These are phyloP conservation scores for Nemotelus pantherinus DNA, from an alignment of 2,888 invertebrate genomes.

Conservation along the genomic window DNA sequence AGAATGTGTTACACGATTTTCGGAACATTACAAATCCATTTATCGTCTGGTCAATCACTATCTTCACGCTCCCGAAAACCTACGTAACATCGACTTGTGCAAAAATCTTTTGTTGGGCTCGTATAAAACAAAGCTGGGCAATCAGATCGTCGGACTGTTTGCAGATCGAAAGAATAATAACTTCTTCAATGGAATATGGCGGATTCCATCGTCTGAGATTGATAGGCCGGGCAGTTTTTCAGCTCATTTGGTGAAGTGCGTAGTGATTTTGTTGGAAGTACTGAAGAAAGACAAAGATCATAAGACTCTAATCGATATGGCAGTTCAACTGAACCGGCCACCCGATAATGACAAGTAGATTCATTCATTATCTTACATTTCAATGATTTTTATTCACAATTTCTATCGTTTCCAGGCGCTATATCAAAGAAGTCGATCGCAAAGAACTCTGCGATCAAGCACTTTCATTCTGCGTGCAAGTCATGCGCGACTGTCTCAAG, in stretches of 20 bases:
- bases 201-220: conserved; percentile 88
- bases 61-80: conserved; percentile 74
- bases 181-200: conserved; percentile 94
- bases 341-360: conserved; percentile 88
- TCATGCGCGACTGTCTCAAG: conserved; percentile 72
- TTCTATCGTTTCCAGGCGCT: conserved; percentile 69
- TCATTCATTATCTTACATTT: too few species aligned
- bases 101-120: conserved; percentile 76
- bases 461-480: conserved; percentile 76
- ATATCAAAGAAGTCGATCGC: conserved; percentile 85
- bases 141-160: conserved; percentile 83
- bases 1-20: conserved; percentile 85
- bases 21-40: conserved; percentile 92
- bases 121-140: conserved; percentile 73
- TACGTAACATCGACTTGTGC: conserved; percentile 75
- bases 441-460: conserved; percentile 84
- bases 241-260: conserved; percentile 88
- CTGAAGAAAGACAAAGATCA: conserved; percentile 82
- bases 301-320: conserved; percentile 80
- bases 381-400: too few species aligned
- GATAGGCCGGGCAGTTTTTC: conserved; percentile 92
- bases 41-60: conserved; percentile 88
- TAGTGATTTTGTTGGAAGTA: conserved; percentile 83
- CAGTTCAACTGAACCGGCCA: conserved; percentile 78
- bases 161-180: conserved; percentile 84